Percentiles rank a stretch among this genome's conserved stretches.
Evolutionary conservation across 2,113 vertebrate genomes (phyloP).

Genomic region (Pangasianodon gigas): DNA sequence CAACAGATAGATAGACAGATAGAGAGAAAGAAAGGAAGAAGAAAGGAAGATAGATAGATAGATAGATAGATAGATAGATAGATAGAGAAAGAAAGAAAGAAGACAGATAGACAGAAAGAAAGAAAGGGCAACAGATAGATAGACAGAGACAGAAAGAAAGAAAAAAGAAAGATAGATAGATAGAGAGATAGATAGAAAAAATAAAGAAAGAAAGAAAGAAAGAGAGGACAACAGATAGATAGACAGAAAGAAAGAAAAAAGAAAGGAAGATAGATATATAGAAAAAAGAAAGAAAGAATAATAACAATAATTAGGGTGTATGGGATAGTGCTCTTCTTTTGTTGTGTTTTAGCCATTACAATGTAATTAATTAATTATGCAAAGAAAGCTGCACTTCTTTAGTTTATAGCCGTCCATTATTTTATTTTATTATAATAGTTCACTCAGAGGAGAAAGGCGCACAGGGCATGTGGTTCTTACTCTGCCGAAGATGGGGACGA

Average conservation of each 20-base stretch:
- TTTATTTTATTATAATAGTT: neutral
- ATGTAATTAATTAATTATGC: neutral
- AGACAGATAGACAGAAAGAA: neutral
- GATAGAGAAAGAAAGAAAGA: neutral
- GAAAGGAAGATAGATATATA: neutral
- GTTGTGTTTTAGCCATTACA: neutral
- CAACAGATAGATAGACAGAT: neutral
- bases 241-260: neutral
- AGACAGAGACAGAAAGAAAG: too few relatives aligned
- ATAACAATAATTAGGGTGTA: neutral
- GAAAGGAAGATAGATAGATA: neutral
- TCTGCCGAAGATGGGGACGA: conserved; percentile 95
- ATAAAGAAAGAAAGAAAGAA: neutral
- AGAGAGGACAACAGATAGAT: neutral
- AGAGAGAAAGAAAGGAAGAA: neutral
- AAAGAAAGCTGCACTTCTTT: neutral
- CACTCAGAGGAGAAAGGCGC: neutral
- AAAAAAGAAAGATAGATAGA: too few relatives aligned
- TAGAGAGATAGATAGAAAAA: neutral
- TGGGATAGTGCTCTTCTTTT: neutral
- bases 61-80: neutral
- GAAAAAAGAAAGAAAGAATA: neutral
- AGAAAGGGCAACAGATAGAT: neutral
- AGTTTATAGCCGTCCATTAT: neutral
- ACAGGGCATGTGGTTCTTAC: conserved; percentile 69